Percentiles rank a stretch among this genome's conserved stretches.
These are phyloP conservation scores for Lucilia cuprina DNA, from an alignment of 1,140 invertebrate genomes.

Conservation along the genomic window DNA sequence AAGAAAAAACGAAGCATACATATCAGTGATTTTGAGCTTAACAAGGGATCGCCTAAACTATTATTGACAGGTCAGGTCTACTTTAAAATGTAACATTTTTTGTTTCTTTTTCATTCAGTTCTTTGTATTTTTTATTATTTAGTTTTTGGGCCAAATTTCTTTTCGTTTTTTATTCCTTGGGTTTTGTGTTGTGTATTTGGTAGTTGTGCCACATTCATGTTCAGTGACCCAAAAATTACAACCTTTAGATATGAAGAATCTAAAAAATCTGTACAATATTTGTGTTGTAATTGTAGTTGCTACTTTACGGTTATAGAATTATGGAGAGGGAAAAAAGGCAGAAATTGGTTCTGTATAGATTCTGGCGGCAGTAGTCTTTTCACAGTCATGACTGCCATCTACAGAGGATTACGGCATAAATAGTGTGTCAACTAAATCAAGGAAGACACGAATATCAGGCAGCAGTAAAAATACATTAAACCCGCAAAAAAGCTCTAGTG, in stretches of 20 bases:
- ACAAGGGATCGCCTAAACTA: constrained; percentile 19
- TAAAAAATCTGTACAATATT: background rate
- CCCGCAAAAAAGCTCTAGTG: background rate
- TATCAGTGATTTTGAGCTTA: background rate
- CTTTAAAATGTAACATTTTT: background rate
- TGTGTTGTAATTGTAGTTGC: background rate
- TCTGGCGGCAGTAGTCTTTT: constrained; percentile 1
- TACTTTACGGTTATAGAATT: background rate
- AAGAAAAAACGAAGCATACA: constrained; percentile 6
- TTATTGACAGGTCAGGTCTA: constrained; percentile 3
- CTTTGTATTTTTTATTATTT: too few species aligned
- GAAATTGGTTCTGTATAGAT: background rate
- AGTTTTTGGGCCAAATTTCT: too few species aligned
- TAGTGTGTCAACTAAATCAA: constrained; percentile 3
- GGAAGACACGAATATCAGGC: background rate
- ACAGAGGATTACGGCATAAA: constrained; percentile 25
- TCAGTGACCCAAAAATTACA: constrained; percentile 24
- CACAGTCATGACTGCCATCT: constrained; percentile 10
- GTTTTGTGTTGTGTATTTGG: background rate
- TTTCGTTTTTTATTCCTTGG: too few species aligned
- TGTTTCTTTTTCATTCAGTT: too few species aligned
- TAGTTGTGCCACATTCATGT: background rate
- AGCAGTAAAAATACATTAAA: background rate
- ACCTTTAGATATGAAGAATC: constrained; percentile 17
- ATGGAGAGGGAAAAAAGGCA: background rate